phyloP scores from a whole-genome alignment of 2,888 invertebrate species.

The Sesia apiformis region DNA sequence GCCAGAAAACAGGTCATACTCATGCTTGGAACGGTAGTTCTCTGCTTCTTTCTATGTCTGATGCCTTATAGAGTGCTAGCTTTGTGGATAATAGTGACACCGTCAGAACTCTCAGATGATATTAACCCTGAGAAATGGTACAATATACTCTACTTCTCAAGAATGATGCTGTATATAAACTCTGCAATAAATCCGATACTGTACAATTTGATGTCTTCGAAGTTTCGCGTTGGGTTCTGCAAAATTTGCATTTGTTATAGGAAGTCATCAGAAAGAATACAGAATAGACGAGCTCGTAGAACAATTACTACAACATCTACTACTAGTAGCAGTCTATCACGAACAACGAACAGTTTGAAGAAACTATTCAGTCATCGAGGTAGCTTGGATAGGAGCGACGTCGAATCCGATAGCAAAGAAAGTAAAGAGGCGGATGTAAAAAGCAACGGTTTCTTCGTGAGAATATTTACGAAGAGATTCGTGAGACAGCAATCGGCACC shows the following conservation, averaged over 20 bases:
- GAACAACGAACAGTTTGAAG: slow-evolving; percentile 74
- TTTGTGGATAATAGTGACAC: slow-evolving; percentile 86
- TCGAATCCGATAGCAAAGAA: slow-evolving; percentile 33
- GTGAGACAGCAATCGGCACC: slow-evolving; percentile 62
- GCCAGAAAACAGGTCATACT: slow-evolving; percentile 88
- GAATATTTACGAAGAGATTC: slow-evolving; percentile 49
- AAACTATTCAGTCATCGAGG: slow-evolving; percentile 63
- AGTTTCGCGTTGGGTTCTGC: slow-evolving; percentile 88
- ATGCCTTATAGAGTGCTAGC: slow-evolving; percentile 90
- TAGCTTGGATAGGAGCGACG: slow-evolving; percentile 54
- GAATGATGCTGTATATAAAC: slow-evolving; percentile 91
- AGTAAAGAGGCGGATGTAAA: slow-evolving; percentile 33
- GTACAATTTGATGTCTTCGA: slow-evolving; percentile 94
- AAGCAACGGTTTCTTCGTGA: slow-evolving; percentile 40
- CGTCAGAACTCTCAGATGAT: slow-evolving; percentile 78
- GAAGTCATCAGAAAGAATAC: slow-evolving; percentile 44
- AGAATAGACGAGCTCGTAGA: slow-evolving; percentile 53
- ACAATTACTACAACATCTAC: slow-evolving; percentile 77
- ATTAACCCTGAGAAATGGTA: slow-evolving; percentile 87
- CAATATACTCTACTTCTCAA: slow-evolving; percentile 86
- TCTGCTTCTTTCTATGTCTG: slow-evolving; percentile 91
- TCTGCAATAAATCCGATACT: slow-evolving; percentile 93
- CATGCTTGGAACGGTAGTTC: slow-evolving; percentile 90
- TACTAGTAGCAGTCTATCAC: slow-evolving; percentile 75
- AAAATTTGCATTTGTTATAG: slow-evolving; percentile 77